phyloP scores from a whole-genome alignment of 2,797 vertebrate genomes.

The Eulemur coronatus region DNA sequence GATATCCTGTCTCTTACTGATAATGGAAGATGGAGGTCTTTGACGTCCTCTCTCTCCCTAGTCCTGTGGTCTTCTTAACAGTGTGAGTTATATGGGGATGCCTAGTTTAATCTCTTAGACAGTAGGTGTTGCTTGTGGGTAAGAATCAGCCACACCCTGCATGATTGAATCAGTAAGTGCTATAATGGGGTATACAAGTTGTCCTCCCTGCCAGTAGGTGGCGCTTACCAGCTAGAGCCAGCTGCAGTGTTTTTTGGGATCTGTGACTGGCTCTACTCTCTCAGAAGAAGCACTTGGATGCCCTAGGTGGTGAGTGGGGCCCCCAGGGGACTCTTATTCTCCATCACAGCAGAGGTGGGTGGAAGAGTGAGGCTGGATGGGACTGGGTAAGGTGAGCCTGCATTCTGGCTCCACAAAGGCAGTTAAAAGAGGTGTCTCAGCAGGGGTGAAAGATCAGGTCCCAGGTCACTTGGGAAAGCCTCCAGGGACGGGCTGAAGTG shows the following conservation, averaged over 20 bases:
- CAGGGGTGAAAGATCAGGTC: not conserved
- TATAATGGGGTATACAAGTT: not conserved
- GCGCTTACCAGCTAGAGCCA: not conserved
- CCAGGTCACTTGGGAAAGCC: not conserved
- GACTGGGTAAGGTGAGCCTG: not conserved
- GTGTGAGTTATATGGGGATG: not conserved
- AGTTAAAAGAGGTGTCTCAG: not conserved
- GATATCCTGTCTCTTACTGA: not conserved
- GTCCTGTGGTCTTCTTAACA: not conserved
- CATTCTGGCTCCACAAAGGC: not conserved
- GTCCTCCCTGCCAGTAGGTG: not conserved
- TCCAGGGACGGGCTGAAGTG: not conserved
- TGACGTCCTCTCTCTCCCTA: not conserved
- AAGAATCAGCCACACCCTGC: not conserved
- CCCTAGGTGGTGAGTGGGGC: not conserved
- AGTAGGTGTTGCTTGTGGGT: not conserved
- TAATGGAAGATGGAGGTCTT: not conserved
- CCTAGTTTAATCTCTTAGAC: not conserved
- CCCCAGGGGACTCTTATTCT: not conserved
- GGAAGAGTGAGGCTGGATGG: not conserved
- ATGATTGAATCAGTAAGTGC: not conserved
- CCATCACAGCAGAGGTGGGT: not conserved
- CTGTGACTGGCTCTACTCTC: not conserved
- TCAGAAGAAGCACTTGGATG: not conserved
- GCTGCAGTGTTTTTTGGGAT: not conserved